phyloP scores from a whole-genome alignment of 2,113 vertebrate genomes.

The Erpornis zantholeuca region DNA sequence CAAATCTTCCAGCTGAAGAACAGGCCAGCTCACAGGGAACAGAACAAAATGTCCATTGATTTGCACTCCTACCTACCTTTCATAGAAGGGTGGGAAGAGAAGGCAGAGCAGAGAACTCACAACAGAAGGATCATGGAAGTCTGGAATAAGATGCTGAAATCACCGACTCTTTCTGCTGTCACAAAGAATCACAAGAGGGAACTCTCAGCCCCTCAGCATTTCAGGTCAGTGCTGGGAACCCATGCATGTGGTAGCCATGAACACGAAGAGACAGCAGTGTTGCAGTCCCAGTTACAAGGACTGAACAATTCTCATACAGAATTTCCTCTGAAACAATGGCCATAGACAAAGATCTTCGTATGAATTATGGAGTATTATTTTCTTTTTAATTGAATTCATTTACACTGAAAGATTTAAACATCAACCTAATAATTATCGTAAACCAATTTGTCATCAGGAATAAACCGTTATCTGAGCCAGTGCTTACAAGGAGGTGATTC shows the following conservation, averaged over 20 bases:
- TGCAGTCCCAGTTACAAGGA: slow-evolving; percentile 10
- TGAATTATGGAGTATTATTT: slow-evolving; percentile 18
- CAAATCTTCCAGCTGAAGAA: neutral
- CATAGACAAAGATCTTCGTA: neutral
- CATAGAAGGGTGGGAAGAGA: too few relatives aligned
- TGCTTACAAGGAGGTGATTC: neutral
- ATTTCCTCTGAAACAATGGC: neutral
- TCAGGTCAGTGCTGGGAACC: neutral
- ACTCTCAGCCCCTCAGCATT: neutral
- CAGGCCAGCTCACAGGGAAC: neutral
- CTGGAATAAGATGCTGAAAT: neutral
- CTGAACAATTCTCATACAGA: neutral
- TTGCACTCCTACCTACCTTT: neutral
- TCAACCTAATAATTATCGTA: neutral
- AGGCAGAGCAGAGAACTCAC: too few relatives aligned
- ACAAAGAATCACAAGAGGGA: neutral
- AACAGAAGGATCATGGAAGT: neutral
- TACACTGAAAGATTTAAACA: slow-evolving; percentile 37
- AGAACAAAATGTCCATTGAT: neutral
- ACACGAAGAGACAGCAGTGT: slow-evolving; percentile 8
- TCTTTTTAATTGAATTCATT: slow-evolving; percentile 42
- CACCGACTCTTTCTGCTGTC: rapidly evolving
- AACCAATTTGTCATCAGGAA: neutral
- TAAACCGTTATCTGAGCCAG: neutral
- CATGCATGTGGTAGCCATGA: too few relatives aligned